A percentile compares a stretch with the other conserved stretches of the same genome.
Conservation (phyloP, 2,888 invertebrate genomes). For the Lucinisca nassula region DNA sequence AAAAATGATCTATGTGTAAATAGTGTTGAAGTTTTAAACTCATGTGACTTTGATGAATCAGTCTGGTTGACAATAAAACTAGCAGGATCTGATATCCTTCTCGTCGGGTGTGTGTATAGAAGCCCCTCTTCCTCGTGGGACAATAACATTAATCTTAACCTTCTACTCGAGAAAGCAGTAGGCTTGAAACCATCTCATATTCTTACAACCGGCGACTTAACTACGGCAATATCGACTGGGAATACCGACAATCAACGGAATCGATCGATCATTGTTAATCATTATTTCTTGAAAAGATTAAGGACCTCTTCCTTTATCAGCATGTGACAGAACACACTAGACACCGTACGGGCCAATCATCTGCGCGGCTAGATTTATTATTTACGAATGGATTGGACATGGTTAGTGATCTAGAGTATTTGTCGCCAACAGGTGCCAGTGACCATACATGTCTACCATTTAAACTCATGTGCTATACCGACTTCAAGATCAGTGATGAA, state of each 20-base stretch:
- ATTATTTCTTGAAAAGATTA: not conserved
- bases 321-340: not conserved
- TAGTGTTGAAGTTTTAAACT: not conserved
- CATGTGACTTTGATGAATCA: not conserved
- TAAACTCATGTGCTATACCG: not conserved
- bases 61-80: not conserved
- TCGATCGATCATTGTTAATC: not conserved
- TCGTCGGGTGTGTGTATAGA: not conserved
- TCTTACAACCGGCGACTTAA: not conserved
- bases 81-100: not conserved
- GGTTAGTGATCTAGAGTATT: not conserved
- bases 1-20: not conserved
- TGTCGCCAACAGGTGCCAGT: constrained; percentile 6
- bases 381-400: not conserved
- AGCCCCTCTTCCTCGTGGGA: not conserved
- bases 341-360: not conserved
- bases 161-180: not conserved
- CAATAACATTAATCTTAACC: not conserved
- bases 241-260: not conserved
- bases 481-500: not conserved
- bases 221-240: not conserved
- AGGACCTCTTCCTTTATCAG: not conserved
- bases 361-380: not conserved
- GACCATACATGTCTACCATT: not conserved
- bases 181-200: not conserved